Conservation (phyloP, 2,888 invertebrate species). For the Calameuta pallipes region DNA sequence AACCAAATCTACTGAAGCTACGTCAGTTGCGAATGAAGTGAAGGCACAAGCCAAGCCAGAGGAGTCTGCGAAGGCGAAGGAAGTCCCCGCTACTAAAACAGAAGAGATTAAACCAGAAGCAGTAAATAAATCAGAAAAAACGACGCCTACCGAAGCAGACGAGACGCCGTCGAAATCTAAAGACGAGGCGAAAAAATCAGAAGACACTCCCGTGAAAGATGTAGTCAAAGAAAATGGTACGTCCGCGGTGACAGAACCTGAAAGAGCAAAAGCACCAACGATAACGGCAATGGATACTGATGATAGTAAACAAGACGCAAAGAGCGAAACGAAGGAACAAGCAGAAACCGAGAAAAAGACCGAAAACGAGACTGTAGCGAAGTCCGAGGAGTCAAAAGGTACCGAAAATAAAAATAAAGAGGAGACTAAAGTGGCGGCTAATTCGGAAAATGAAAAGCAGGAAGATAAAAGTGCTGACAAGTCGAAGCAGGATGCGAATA, state of each 20-base stretch:
- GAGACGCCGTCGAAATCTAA: not conserved
- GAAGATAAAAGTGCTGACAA: conserved; percentile 5
- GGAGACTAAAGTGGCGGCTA: conserved; percentile 28
- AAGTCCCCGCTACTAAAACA: conserved; percentile 6
- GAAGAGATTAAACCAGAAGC: not conserved
- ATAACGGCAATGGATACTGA: conserved; percentile 22
- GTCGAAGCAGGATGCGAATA: conserved; percentile 13
- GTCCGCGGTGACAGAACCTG: conserved; percentile 13
- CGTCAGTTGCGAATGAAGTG: not conserved
- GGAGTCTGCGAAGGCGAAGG: conserved; percentile 19
- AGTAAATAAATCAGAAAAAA: not conserved
- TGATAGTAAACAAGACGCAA: conserved; percentile 24
- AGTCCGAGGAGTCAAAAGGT: conserved; percentile 2
- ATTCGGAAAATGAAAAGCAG: conserved; percentile 21
- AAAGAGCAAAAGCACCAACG: conserved; percentile 32
- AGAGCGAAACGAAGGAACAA: conserved; percentile 21
- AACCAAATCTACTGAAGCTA: conserved; percentile 11
- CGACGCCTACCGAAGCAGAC: conserved; percentile 15
- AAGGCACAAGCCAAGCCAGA: conserved; percentile 23
- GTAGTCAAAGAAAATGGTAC: conserved; percentile 12
- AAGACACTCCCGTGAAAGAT: not conserved
- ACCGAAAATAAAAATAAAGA: conserved; percentile 21
- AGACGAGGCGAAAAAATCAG: conserved; percentile 20
- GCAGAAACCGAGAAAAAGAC: conserved; percentile 21
- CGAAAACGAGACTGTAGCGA: conserved; percentile 12